Percentiles rank a stretch among this genome's conserved stretches.
Conservation (phyloP, 2,113 vertebrate species). For the Paradoxurus hermaphroditus region DNA sequence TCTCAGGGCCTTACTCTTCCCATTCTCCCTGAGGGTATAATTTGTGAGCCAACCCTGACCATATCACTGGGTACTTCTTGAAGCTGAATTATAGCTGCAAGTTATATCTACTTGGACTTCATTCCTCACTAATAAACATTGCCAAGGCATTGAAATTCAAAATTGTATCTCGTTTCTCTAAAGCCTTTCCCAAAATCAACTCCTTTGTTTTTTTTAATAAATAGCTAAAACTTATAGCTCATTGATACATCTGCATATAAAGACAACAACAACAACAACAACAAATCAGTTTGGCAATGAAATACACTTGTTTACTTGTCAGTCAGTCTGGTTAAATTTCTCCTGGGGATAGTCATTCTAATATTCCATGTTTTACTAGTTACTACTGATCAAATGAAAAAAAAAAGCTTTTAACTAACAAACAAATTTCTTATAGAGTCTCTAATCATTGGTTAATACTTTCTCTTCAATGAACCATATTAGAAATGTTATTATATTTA, state of each 20-base stretch:
- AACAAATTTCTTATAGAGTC: background rate
- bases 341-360: background rate
- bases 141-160: background rate
- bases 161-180: background rate
- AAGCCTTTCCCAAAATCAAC: background rate
- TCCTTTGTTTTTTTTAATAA: background rate
- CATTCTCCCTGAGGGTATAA: background rate
- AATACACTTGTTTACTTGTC: background rate
- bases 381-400: background rate
- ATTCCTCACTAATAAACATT: background rate
- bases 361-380: background rate
- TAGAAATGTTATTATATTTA: slow-evolving; percentile 35
- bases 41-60: background rate
- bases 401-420: background rate
- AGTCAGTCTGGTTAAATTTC: background rate
- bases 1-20: background rate
- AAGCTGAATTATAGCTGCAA: background rate
- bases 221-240: background rate
- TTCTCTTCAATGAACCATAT: background rate
- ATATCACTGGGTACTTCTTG: background rate
- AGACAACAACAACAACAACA: background rate
- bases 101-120: background rate
- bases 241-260: background rate
- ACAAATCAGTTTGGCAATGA: background rate
- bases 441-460: background rate